These are phyloP conservation scores for Platygyra sinensis DNA, from an alignment of 64 coral and sea anemone genomes.

Conservation along the genomic window DNA sequence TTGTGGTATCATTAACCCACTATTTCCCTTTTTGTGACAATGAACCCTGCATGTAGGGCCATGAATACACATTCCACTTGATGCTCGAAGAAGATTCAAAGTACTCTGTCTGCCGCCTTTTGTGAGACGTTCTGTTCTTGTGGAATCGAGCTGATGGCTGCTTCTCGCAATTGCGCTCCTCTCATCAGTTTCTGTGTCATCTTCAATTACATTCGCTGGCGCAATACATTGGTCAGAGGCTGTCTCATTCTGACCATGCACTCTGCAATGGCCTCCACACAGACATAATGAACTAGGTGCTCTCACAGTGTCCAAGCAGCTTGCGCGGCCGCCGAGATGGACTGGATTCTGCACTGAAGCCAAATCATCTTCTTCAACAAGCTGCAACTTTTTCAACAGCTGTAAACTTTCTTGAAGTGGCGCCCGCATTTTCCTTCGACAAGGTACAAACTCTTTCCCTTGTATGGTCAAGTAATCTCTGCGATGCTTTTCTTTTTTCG, in stretches of 20 bases:
- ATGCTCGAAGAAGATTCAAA: constrained; percentile 25
- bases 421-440: not conserved
- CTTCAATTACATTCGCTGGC: not conserved
- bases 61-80: constrained; percentile 42
- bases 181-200: not conserved
- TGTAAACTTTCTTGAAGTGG: constrained; percentile 32
- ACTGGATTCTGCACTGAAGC: not conserved
- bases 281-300: constrained; percentile 20
- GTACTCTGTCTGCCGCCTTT: constrained; percentile 42
- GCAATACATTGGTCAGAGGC: not conserved
- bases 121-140: constrained; percentile 6
- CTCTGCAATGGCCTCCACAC: not conserved
- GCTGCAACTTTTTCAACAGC: not conserved
- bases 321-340: constrained; percentile 7
- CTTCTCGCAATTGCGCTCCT: not conserved
- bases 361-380: not conserved
- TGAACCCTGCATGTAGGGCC: constrained; percentile 7
- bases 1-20: not conserved
- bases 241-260: not conserved
- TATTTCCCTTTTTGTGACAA: not conserved
- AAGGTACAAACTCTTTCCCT: not conserved
- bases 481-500: too few species aligned
- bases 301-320: constrained; percentile 16
- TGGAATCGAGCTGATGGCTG: not conserved
- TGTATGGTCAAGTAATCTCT: too few species aligned